A percentile compares a stretch with the other conserved stretches of the same genome.
Evolutionary conservation across 2,113 vertebrate species (phyloP).

Genomic region (Hydrolagus affinis): DNA sequence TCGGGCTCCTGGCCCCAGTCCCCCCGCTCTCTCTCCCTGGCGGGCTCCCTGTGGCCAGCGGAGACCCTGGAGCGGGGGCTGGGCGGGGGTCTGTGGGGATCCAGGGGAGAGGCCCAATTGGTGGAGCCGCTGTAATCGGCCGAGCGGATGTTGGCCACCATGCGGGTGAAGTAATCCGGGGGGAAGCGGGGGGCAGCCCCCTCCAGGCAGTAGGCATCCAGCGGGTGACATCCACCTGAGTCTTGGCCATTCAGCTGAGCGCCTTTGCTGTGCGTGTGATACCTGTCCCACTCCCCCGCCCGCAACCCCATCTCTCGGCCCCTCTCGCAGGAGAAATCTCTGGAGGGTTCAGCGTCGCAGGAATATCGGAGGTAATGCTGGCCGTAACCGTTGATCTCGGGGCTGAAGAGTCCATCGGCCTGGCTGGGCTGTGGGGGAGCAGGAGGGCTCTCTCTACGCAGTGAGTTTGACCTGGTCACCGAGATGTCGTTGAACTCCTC

Average conservation of each 20-base stretch:
- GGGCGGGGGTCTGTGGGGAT: constrained; percentile 76
- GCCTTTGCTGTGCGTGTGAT: constrained; percentile 55
- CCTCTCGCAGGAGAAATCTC: constrained; percentile 64
- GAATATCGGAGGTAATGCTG: constrained; percentile 82
- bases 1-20: constrained; percentile 72
- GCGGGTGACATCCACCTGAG: constrained; percentile 53
- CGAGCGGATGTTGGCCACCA: constrained; percentile 72
- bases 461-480: constrained; percentile 90
- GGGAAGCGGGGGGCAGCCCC: constrained; percentile 71
- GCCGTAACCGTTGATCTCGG: constrained; percentile 83
- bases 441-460: constrained; percentile 89
- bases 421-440: constrained; percentile 65
- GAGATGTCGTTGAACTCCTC: constrained; percentile 97
- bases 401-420: constrained; percentile 54
- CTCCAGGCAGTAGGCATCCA: constrained; percentile 73
- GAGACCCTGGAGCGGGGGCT: constrained; percentile 65
- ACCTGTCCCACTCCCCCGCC: constrained; percentile 69
- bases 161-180: constrained; percentile 72
- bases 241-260: constrained; percentile 79
- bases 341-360: constrained; percentile 74
- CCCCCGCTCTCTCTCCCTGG: constrained; percentile 67
- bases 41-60: constrained; percentile 68
- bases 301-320: constrained; percentile 58
- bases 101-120: constrained; percentile 66
- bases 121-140: constrained; percentile 53